These are phyloP conservation scores for Murina feae DNA, from an alignment of 2,113 vertebrate genomes.

Conservation along the genomic window DNA sequence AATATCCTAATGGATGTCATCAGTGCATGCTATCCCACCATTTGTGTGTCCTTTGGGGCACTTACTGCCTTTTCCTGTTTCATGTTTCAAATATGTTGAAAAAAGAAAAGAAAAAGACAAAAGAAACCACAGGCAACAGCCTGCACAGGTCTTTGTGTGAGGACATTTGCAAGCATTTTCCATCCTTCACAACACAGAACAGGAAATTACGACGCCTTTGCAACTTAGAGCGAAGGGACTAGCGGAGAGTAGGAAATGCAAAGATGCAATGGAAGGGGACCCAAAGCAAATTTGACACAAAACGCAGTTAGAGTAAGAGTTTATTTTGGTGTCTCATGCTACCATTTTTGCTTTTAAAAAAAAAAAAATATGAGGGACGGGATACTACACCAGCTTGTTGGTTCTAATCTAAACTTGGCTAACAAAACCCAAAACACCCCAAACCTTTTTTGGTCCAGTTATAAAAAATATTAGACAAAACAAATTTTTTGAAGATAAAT, in stretches of 20 bases:
- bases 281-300: background rate
- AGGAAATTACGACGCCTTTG: background rate
- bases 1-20: background rate
- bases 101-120: background rate
- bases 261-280: background rate
- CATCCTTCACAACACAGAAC: background rate
- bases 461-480: background rate
- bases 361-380: background rate
- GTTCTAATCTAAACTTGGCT: background rate
- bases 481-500: background rate
- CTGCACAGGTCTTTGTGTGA: background rate
- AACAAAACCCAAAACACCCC: no score
- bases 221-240: background rate
- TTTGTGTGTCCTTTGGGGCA: background rate
- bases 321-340: background rate
- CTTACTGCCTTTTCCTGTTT: background rate
- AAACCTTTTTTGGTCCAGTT: background rate
- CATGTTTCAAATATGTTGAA: background rate
- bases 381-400: background rate
- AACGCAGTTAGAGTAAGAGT: background rate
- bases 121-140: background rate
- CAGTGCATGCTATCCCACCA: background rate
- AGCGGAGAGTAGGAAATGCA: no score
- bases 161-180: background rate
- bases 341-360: background rate